These are phyloP conservation scores for Chelidonichthys spinosus DNA, from an alignment of 2,797 vertebrate genomes.

Conservation along the genomic window DNA sequence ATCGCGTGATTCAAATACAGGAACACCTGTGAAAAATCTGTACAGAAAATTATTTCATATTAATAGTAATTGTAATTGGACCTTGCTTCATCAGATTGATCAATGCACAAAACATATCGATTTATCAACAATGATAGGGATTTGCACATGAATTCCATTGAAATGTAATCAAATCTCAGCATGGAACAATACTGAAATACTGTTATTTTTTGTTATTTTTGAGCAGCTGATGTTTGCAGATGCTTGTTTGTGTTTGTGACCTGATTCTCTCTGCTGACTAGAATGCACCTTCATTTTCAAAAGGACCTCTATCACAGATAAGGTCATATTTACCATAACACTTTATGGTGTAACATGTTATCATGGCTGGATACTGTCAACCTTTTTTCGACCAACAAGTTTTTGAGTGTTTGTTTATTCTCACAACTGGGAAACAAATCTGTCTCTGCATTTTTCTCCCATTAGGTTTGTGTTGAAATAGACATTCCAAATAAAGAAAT, in stretches of 20 bases:
- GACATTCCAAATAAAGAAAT: slow-evolving; percentile 58
- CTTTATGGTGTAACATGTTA: slow-evolving; percentile 26
- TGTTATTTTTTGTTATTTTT: slow-evolving; percentile 4
- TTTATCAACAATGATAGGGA: not conserved
- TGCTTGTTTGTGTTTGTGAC: not conserved
- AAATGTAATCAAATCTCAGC: not conserved
- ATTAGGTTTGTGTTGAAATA: slow-evolving; percentile 69
- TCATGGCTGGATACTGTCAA: slow-evolving; percentile 23
- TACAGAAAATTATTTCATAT: too few relatives aligned
- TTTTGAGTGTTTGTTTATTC: slow-evolving; percentile 31
- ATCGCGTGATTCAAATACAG: too few relatives aligned
- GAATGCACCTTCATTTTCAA: slow-evolving; percentile 43
- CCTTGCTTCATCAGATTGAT: not conserved
- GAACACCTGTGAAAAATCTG: too few relatives aligned
- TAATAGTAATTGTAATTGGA: not conserved
- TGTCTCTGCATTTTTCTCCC: slow-evolving; percentile 43
- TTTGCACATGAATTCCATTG: not conserved
- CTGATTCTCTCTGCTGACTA: slow-evolving; percentile 26
- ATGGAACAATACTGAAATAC: not conserved
- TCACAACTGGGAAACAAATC: slow-evolving; percentile 18
- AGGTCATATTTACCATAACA: slow-evolving; percentile 66
- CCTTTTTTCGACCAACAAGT: not conserved
- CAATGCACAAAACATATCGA: slow-evolving; percentile 7
- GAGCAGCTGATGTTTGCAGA: slow-evolving; percentile 17
- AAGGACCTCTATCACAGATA: slow-evolving; percentile 41